phyloP scores from a whole-genome alignment of 2,797 vertebrate genomes.

The Taeniopygia guttata region DNA sequence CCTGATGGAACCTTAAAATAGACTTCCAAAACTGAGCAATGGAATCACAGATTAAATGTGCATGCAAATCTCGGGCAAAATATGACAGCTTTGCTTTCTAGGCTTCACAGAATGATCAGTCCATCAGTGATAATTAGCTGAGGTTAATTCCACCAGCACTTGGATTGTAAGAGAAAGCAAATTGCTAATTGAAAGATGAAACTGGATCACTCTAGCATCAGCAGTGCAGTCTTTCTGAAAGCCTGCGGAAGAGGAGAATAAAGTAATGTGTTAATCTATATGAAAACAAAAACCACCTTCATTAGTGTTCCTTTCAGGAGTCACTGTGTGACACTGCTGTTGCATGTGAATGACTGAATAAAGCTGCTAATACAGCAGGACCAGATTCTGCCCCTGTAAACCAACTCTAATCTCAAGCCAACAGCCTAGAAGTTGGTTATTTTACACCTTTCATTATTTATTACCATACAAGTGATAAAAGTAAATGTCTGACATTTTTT shows the following conservation, averaged over 20 bases:
- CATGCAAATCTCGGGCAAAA: neutral
- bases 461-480: neutral
- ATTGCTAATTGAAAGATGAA: neutral
- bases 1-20: neutral
- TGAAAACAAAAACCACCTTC: neutral
- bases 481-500: neutral
- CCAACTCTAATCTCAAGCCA: neutral
- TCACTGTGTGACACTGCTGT: neutral
- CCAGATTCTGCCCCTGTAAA: neutral
- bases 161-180: neutral
- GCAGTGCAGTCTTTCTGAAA: neutral
- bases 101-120: neutral
- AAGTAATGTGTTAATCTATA: neutral
- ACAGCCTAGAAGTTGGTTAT: neutral
- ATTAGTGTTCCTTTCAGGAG: neutral
- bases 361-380: neutral
- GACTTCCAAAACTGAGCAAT: neutral
- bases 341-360: neutral
- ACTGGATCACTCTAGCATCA: neutral
- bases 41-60: neutral
- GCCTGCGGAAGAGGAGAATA: neutral
- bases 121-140: neutral
- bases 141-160: neutral
- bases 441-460: neutral
- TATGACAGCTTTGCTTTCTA: neutral